phyloP scores from a whole-genome alignment of 2,113 vertebrate species.

The Semicossyphus pulcher region DNA sequence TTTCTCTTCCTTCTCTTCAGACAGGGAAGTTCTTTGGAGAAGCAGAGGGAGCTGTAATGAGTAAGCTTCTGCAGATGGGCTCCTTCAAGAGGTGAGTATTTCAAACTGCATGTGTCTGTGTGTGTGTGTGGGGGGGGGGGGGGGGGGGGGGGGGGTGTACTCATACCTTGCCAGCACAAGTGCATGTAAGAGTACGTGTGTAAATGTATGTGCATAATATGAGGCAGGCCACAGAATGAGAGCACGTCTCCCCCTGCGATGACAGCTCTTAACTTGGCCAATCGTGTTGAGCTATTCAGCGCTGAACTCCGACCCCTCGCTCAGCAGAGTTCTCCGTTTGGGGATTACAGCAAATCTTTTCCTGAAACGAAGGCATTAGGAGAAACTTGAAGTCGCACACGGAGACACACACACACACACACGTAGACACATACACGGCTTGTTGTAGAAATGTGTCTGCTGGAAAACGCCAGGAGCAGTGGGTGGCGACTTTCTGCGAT shows the following conservation, averaged over 20 bases:
- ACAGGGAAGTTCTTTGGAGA: constrained; percentile 98
- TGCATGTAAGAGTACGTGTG: constrained; percentile 16
- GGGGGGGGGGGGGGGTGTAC: too few relatives aligned
- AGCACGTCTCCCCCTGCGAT: constrained; percentile 63
- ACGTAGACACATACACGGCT: constrained; percentile 18
- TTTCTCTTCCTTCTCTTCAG: constrained; percentile 77
- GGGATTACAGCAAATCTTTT: constrained; percentile 80
- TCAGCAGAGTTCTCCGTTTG: constrained; percentile 67
- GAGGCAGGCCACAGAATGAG: constrained; percentile 57
- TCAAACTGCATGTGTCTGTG: constrained; percentile 6
- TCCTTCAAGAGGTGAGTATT: constrained; percentile 96
- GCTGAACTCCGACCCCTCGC: constrained; percentile 68
- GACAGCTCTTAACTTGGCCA: constrained; percentile 76
- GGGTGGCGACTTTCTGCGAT: constrained; percentile 56
- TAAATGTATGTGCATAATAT: constrained; percentile 54
- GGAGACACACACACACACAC: constrained; percentile 8
- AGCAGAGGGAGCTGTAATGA: constrained; percentile 97
- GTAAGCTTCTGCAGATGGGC: constrained; percentile 95
- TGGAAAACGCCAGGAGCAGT: constrained; percentile 58
- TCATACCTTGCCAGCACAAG: constrained; percentile 30
- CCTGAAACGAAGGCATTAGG: constrained; percentile 71
- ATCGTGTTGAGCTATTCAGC: constrained; percentile 70
- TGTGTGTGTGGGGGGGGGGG: constrained; percentile 23
- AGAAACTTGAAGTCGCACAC: constrained; percentile 54
- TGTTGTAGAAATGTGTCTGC: constrained; percentile 39